These are phyloP conservation scores for Pseudomyrmex concolor DNA, from an alignment of 1,140 invertebrate genomes.

Conservation along the genomic window DNA sequence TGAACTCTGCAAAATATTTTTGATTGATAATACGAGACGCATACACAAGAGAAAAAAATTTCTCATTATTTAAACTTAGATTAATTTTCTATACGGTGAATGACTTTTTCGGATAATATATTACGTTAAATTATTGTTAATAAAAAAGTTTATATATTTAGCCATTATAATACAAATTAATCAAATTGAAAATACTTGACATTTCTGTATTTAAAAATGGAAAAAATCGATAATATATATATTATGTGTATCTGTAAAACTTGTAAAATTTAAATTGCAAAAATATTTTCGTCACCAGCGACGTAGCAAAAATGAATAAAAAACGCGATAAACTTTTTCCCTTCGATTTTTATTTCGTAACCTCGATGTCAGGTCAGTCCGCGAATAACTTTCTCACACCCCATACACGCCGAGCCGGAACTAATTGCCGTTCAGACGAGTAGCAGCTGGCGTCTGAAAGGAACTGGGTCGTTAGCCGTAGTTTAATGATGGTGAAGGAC, in stretches of 20 bases:
- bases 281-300: not conserved
- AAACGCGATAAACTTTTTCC: conserved; percentile 7
- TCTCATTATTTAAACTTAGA: not conserved
- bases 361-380: conserved; percentile 34
- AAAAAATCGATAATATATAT: not conserved
- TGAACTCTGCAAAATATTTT: conserved; percentile 4
- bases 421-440: conserved; percentile 65
- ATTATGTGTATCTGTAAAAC: not conserved
- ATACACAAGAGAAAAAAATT: not conserved
- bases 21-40: conserved; percentile 12
- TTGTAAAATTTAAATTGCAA: not conserved
- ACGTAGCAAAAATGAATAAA: conserved; percentile 11
- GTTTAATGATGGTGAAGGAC: conserved; percentile 74
- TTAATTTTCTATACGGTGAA: not conserved
- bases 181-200: too few species aligned
- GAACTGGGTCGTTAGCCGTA: conserved; percentile 72
- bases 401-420: conserved; percentile 66
- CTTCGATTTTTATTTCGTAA: conserved; percentile 44
- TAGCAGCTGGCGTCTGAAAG: conserved; percentile 70
- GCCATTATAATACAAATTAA: too few species aligned
- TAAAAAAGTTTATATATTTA: not conserved
- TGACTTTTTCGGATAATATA: not conserved
- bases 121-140: not conserved
- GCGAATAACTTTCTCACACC: conserved; percentile 59
- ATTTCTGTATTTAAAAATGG: not conserved